Evolutionary conservation across 2,797 vertebrate genomes (phyloP).

Genomic region (Muscicapa comitata): DNA sequence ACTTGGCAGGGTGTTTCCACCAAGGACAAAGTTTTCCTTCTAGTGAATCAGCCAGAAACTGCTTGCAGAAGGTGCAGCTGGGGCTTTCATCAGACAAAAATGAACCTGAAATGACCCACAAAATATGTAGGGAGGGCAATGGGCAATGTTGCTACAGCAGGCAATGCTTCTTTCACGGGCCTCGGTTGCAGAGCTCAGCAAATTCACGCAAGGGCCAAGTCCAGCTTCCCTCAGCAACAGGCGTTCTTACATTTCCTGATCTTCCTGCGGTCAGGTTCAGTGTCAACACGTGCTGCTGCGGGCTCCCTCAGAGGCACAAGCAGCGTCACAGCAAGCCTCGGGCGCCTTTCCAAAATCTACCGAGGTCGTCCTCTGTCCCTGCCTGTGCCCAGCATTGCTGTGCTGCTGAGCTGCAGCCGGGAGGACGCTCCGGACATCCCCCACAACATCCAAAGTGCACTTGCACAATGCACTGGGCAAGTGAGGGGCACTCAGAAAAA

Average conservation of each 20-base stretch:
- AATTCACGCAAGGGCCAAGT: neutral
- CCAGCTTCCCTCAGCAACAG: neutral
- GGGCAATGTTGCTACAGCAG: neutral
- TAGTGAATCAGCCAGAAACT: neutral
- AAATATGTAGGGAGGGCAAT: neutral
- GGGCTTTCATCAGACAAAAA: neutral
- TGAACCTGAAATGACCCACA: neutral
- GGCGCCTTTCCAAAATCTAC: neutral
- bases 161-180: neutral
- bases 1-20: neutral
- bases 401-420: accelerated
- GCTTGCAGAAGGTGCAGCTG: neutral
- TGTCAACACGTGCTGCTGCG: neutral
- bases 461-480: accelerated
- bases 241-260: neutral
- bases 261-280: neutral
- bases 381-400: neutral
- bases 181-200: accelerated
- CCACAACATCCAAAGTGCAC: accelerated
- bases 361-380: neutral
- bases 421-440: accelerated
- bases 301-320: neutral
- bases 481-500: neutral
- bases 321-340: accelerated
- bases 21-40: constrained; percentile 2